These are phyloP conservation scores for Panopea generosa DNA, from an alignment of 2,888 invertebrate species.

Conservation along the genomic window DNA sequence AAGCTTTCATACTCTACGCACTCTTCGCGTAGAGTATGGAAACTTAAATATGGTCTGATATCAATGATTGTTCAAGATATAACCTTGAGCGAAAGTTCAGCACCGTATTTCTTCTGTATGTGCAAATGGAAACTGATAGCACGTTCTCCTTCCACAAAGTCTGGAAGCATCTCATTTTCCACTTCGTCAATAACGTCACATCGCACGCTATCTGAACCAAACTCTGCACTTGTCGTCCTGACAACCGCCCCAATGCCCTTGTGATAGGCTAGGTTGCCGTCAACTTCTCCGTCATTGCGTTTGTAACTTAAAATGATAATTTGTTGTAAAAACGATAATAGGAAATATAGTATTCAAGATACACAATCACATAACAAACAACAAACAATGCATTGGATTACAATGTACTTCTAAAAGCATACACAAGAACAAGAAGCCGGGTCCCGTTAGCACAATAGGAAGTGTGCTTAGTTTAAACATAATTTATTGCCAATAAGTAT, in stretches of 20 bases:
- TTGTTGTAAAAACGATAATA: not conserved
- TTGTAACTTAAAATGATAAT: constrained; percentile 33
- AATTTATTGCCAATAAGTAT: too few relatives aligned
- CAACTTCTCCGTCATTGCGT: constrained; percentile 48
- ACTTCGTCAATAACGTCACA: constrained; percentile 50
- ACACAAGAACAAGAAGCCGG: too few relatives aligned
- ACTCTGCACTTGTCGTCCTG: constrained; percentile 23
- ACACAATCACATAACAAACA: too few relatives aligned
- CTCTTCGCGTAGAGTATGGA: too few relatives aligned
- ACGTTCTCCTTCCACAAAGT: constrained; percentile 50
- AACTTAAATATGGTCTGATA: too few relatives aligned
- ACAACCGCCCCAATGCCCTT: constrained; percentile 49
- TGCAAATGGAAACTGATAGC: constrained; percentile 49
- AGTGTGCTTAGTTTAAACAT: too few relatives aligned
- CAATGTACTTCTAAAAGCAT: too few relatives aligned
- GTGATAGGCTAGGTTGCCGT: constrained; percentile 48
- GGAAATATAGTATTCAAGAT: not conserved
- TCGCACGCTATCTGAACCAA: constrained; percentile 43
- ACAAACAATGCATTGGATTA: too few relatives aligned
- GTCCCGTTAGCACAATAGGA: too few relatives aligned
- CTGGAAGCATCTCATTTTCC: constrained; percentile 49
- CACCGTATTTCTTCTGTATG: constrained; percentile 40
- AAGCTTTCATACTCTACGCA: too few relatives aligned
- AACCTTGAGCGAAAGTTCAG: constrained; percentile 26
- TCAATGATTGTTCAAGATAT: too few relatives aligned